phyloP scores from a whole-genome alignment of 2,113 vertebrate species.

The Nyctibius bracteatus region DNA sequence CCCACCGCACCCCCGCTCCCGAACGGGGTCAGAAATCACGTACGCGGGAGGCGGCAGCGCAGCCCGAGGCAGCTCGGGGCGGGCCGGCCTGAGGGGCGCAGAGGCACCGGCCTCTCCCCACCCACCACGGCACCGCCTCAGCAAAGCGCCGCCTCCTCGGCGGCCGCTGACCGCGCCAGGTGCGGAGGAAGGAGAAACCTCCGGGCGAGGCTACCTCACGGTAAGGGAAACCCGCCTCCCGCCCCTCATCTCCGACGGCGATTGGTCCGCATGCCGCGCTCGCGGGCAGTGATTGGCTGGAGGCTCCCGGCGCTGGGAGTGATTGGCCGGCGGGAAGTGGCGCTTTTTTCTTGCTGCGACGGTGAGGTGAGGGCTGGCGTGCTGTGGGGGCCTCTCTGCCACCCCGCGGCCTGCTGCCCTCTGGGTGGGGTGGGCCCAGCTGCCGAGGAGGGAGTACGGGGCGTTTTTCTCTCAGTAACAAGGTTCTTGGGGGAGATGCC shows the following conservation, averaged over 20 bases:
- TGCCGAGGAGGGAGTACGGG: not conserved
- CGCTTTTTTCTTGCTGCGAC: not conserved
- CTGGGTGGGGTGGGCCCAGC: accelerated
- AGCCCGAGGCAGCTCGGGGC: not conserved
- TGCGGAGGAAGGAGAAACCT: not conserved
- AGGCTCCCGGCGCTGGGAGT: accelerated
- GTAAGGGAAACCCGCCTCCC: not conserved
- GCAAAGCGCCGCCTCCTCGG: not conserved
- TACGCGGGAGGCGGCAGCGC: not conserved
- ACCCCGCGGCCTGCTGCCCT: accelerated
- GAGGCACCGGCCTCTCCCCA: too few species aligned
- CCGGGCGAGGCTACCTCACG: accelerated
- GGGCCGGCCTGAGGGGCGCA: not conserved
- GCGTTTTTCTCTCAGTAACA: accelerated
- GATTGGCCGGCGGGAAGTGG: not conserved
- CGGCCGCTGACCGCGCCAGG: not conserved
- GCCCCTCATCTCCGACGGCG: accelerated
- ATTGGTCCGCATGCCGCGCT: not conserved
- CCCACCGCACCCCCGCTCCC: not conserved
- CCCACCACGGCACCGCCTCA: too few species aligned
- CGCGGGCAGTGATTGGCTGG: not conserved
- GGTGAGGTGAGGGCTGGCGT: not conserved
- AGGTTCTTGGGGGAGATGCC: accelerated
- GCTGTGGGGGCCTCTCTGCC: accelerated
- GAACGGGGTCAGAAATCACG: too few species aligned